Base-by-base conservation (phyloP, 2,888 invertebrate species). In the Hypselothyrea guttata region DNA sequence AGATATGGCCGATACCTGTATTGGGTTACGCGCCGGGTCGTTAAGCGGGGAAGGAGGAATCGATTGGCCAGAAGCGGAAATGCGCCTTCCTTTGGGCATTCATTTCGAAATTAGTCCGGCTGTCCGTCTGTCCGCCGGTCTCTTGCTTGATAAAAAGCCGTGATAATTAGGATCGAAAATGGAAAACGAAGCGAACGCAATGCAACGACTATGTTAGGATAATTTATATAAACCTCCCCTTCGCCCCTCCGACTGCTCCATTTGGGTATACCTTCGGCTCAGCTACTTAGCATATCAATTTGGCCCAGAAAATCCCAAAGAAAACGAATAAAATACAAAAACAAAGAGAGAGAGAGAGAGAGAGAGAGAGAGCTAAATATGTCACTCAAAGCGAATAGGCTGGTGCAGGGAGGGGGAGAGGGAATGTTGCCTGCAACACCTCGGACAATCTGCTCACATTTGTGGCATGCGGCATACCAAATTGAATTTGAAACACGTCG, bases 211-310 rank as follows among this genome's bases (percentile, higher is more conserved):
- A 28, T 33, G 47, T 46, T 76, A 76, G 65, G 69, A 72, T 78
- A 71, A 82, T 75, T 67, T 72, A 67, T 59, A 63, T 56, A 46
- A 27, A 48, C 18, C 12, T 18, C 16, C 13, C 12, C 8, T 16
- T n/a, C n/a, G n/a, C 38, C 9, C 2, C 7, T 15, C 31, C 28
- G 35, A 13, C 12, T 47, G 18, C 47, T 22, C 30, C n/a, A 1
- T 12, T 7, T 15, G 16, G 7, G 28, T 37, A 8, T 38, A 7
- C 9, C 27, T 22, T 2, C 18, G n/a, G 31, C 48, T 35, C 33
- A 54, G 54, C 81, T 82, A 72, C 71, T 82, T 74, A 82, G 62
- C 74, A 82, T 84, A 78, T 78, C 75, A 75, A 82, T 66, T 71
- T 67, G 57, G 66, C 47, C 49, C 64, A 74, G 33, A 42, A 51